phyloP scores from a whole-genome alignment of 2,113 vertebrate species.

The Propithecus coquereli region DNA sequence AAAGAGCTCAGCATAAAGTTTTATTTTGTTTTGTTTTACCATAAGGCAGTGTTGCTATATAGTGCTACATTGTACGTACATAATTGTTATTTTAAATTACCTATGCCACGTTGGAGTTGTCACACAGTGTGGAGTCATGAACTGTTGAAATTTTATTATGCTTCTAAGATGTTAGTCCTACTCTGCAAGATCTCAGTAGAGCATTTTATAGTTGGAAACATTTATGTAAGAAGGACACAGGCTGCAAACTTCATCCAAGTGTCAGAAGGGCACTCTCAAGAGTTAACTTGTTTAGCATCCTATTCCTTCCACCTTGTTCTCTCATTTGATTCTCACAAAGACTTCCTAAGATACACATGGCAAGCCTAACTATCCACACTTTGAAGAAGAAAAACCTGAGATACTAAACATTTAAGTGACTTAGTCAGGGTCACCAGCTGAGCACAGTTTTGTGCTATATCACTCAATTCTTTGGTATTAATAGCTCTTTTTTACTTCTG shows the following conservation, averaged over 20 bases:
- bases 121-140: not conserved
- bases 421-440: not conserved
- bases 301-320: slow-evolving; percentile 32
- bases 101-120: not conserved
- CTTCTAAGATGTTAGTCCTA: slow-evolving; percentile 22
- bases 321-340: slow-evolving; percentile 27
- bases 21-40: not conserved
- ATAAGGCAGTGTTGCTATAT: not conserved
- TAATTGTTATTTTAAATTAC: not conserved
- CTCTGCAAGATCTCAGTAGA: slow-evolving; percentile 21
- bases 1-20: not conserved
- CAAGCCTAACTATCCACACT: not conserved
- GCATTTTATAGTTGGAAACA: slow-evolving; percentile 47
- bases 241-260: not conserved
- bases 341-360: slow-evolving; percentile 13
- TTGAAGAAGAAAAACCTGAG: not conserved
- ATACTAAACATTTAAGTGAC: not conserved
- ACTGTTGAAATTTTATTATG: slow-evolving; percentile 42
- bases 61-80: not conserved
- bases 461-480: not conserved
- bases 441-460: not conserved
- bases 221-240: slow-evolving; percentile 30
- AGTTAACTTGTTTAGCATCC: not conserved
- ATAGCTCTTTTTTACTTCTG: not conserved
- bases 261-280: slow-evolving; percentile 1